A percentile compares a stretch with the other conserved stretches of the same genome.
phyloP scores from a whole-genome alignment of 2,797 vertebrate genomes.

The Parauchenoglanis punctatus region DNA sequence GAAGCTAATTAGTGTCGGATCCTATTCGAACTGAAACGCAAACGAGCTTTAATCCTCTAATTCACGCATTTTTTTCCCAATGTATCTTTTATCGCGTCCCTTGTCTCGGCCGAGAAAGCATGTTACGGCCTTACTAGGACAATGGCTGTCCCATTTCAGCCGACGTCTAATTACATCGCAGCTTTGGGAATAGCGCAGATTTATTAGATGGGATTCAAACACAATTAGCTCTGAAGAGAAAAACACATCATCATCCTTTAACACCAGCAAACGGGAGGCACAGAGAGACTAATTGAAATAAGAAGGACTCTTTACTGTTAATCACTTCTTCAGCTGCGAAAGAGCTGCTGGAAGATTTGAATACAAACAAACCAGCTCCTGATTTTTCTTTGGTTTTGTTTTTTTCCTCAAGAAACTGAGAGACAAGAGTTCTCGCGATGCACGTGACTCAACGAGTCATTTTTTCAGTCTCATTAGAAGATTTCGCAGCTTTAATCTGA shows the following conservation, averaged over 20 bases:
- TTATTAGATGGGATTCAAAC: constrained; percentile 26
- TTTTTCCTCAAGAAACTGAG: not conserved
- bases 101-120: not conserved
- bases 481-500: not conserved
- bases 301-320: constrained; percentile 19
- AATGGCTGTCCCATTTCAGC: constrained; percentile 12
- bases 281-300: not conserved
- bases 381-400: not conserved
- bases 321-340: constrained; percentile 17
- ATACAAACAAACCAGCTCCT: not conserved
- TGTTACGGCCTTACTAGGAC: constrained; percentile 19
- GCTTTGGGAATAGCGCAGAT: constrained; percentile 17
- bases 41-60: not conserved
- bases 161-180: constrained; percentile 24
- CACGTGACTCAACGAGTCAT: not conserved
- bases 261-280: constrained; percentile 14
- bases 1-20: not conserved
- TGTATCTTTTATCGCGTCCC: not conserved
- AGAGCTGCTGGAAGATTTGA: not conserved
- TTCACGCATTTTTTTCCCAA: not conserved
- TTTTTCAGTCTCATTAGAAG: not conserved
- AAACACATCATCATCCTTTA: constrained; percentile 21
- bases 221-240: constrained; percentile 3
- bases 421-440: not conserved
- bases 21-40: not conserved